Base-by-base conservation (phyloP, 1,140 invertebrate species). In the Drosophila parabipectinata region DNA sequence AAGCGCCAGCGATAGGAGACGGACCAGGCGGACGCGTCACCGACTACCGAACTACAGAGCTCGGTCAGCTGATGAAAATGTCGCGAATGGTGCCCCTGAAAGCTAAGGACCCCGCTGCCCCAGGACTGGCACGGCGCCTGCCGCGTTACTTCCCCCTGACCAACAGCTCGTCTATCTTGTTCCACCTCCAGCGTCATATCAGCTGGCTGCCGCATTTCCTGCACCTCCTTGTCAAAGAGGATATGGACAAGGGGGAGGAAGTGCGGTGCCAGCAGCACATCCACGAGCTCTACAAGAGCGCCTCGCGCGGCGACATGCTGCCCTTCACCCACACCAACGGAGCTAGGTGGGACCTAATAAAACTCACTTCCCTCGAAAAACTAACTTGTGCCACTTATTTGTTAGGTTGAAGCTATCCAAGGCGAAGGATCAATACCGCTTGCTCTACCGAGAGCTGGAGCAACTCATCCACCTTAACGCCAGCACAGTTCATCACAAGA, bases 131-230 rank as follows among this genome's bases (percentile, higher is more conserved):
- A 0, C 95, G 96, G 48, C 93, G 97, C 28, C 94, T 96, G 64
- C 98, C 98, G 0, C 95, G 96, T 51, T 98, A 98, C 92, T 99
- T 98, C 97, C 98, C 98, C 0, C 94, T 99, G 51, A 98, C 97
- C 5, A 57, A 78, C 2, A 77, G 75, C 48, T 79, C 97, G 4
- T 98, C 97, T 0, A 94, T 98, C 9, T 95, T 99, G 76, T 99
- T 97, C 81, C 82, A 91, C 53, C 71, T 91, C 18, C 90, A 91
- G 45, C 82, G 90, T 0, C 98, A 98, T 88, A 93, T 98, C 62
- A 95, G 95, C 87, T 95, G 95, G 96, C 94, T 96, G 63, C 93
- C 98, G 60, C 96, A 97, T 78, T 96, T 97, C 0, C 90, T 99
- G 7, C 94, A 96, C 0, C 92, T 94, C 5, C 91, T 98, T 44